Evolutionary conservation across 2,888 invertebrate species (phyloP), one percentile per base, ranked within the genome.

Genomic region (Bedellia somnulentella): DNA sequence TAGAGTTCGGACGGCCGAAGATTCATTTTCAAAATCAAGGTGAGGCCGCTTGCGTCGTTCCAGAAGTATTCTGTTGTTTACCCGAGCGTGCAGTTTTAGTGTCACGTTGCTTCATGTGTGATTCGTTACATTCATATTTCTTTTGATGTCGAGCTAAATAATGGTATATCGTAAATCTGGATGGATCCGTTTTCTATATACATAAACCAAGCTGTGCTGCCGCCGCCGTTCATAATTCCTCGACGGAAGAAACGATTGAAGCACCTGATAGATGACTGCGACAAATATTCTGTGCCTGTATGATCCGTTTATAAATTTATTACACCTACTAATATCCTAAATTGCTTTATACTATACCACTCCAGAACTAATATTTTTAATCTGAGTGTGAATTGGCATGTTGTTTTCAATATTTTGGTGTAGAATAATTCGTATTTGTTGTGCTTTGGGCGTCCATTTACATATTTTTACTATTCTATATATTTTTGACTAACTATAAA

Each of bases 1-100:
- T 73, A 73, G 71, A 68, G 51, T 58, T 47, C 52, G 45, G 57
- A 52, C 53, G 51, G 48, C 46, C 53, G 57, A 54, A 64, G 62
- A 59, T 52, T 57, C 61, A 58, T 49, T 58, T 70, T 75, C 71
- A 73, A 75, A 73, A 73, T 73, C 75, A 73, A 73, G 75, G 75
- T 73, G 70, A 73, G 52, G 60, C 47, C 56, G 54, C 57, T 57
- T 59, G 53, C 47, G 62, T 51, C 66, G 58, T 68, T 71, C 59
- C 58, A 57, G 64, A 60, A 57, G 62, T 61, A 67, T 52, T 52
- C 43, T 44, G 37, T 43, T 57, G 59, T 63, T 61, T 57, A 62
- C 57, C 45, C 47, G 45, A 41, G 42, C 48, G 42, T 49, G 53
- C 28, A 27, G 6, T 24, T 22, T 5, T n/a, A n/a, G n/a, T n/a